Base-by-base conservation (phyloP, 2,797 vertebrate species). In the Adelosebastes latens region DNA sequence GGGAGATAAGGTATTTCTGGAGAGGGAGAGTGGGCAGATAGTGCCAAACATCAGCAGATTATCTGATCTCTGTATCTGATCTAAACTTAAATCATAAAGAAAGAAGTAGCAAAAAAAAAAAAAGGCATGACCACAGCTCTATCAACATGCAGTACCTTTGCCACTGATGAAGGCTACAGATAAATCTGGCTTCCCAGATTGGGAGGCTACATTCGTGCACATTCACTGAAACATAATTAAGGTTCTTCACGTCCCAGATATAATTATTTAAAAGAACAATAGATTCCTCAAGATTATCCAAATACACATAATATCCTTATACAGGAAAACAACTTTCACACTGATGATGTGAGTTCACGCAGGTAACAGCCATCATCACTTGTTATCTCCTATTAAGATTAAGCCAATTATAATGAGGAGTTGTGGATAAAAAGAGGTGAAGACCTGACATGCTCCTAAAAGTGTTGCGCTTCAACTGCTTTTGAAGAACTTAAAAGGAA, bases 51-150 rank as follows among this genome's bases (percentile, higher is more conserved):
- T 87, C 56, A 78, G 82, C 62, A 86, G 73, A 89, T 81, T 74
- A 90, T 92, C 77, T 86, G 71, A 87, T 89, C 69, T 65, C 20
- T 64, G 55, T 24, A 78, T 86, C 81, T 88, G 71, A 88, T 86
- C 72, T 73, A 77, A 80, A 72, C 31, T 22, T 32, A 32, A 69
- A 73, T 73, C 72, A 61, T 56, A 67, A 72, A 31, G 11, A 25
- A 60, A 34, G 13, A 73, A 81, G 34, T 3, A 20, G 42, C 3
- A 55, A 13, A 31, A 65, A 61, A 6, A 56, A 69, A 69, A 61
- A 6, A 53, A 69, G 73, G 31, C 31, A 64, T 61, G 46, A 55
- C 8, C 25, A 24, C 4, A 24, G 66, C 24, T 59, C 18, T 27
- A n/a, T 42, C 53, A 77, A 32, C 24, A 34, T n/a, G 13, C 29